These are phyloP conservation scores for Stigmatopora nigra DNA, from an alignment of 2,113 vertebrate species.

Conservation along the genomic window DNA sequence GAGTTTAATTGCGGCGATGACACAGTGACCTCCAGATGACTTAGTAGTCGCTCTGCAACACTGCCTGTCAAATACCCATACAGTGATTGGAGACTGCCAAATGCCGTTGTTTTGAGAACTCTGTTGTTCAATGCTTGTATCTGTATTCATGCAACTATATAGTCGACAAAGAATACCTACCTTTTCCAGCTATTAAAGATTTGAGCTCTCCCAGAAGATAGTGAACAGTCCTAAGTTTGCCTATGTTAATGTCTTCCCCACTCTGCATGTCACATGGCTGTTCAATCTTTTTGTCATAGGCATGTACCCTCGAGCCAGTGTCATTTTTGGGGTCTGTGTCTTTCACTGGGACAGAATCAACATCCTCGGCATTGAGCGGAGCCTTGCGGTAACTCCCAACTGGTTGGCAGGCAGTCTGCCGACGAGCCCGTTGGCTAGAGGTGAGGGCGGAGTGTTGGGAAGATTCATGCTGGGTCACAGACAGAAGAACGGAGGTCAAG, in stretches of 20 bases:
- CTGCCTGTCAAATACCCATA: slow-evolving; percentile 58
- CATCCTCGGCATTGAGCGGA: slow-evolving; percentile 41
- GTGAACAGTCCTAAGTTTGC: slow-evolving; percentile 65
- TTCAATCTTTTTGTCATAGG: background rate
- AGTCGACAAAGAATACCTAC: slow-evolving; percentile 50
- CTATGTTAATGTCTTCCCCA: slow-evolving; percentile 23
- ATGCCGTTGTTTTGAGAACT: background rate
- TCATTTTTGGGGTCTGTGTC: slow-evolving; percentile 34
- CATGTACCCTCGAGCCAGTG: background rate
- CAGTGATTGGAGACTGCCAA: background rate
- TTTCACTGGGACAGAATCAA: slow-evolving; percentile 56
- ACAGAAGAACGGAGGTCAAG: background rate
- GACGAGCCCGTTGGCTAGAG: background rate
- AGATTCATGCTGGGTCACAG: background rate
- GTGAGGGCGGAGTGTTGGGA: background rate
- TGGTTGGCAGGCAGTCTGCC: background rate
- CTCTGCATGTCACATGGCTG: background rate
- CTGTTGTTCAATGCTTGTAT: background rate
- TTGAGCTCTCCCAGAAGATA: slow-evolving; percentile 79
- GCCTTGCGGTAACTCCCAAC: background rate
- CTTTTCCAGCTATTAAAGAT: slow-evolving; percentile 72
- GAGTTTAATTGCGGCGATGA: slow-evolving; percentile 63
- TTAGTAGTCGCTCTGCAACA: slow-evolving; percentile 72
- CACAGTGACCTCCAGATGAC: slow-evolving; percentile 72
- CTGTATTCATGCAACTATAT: background rate